Percentiles rank a stretch among this genome's conserved stretches.
Conservation (phyloP, 1,140 invertebrate species). For the Globodera rostochiensis region DNA sequence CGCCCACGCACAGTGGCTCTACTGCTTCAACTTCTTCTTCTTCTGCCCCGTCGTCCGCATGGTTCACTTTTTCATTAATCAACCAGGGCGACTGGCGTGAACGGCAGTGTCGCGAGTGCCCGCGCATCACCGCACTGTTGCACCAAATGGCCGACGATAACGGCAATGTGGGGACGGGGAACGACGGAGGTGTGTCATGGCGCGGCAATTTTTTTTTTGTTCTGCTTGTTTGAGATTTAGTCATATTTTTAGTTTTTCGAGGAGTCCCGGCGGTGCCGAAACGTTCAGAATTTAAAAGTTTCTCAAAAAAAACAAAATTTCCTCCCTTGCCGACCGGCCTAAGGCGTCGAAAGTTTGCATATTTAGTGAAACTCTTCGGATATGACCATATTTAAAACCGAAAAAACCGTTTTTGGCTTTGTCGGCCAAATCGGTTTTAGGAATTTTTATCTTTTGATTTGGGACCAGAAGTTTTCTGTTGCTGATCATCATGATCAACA, state of each 20-base stretch:
- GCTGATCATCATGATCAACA: not conserved
- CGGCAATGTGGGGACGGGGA: not conserved
- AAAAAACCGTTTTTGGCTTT: no score
- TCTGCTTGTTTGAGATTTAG: no score
- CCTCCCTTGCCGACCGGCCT: no score
- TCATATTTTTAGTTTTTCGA: not conserved
- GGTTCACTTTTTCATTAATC: slow-evolving; percentile 33
- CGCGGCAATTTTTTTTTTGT: not conserved
- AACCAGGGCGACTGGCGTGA: slow-evolving; percentile 39
- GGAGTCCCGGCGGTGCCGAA: not conserved
- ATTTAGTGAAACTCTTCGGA: no score
- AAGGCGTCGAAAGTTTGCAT: no score
- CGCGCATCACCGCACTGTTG: slow-evolving; percentile 21
- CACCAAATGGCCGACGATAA: slow-evolving; percentile 21
- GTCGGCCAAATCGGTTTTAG: no score
- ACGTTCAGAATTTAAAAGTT: no score
- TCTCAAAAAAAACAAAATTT: no score
- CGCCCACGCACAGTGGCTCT: not conserved
- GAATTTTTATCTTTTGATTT: no score
- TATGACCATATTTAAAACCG: no score
- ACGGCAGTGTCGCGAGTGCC: slow-evolving; percentile 31
- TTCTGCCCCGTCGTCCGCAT: not conserved
- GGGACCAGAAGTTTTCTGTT: not conserved
- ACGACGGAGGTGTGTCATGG: not conserved
- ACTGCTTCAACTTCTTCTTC: not conserved